Evolutionary conservation across 2,888 invertebrate genomes (phyloP).

Genomic region (Orthosia incerta): DNA sequence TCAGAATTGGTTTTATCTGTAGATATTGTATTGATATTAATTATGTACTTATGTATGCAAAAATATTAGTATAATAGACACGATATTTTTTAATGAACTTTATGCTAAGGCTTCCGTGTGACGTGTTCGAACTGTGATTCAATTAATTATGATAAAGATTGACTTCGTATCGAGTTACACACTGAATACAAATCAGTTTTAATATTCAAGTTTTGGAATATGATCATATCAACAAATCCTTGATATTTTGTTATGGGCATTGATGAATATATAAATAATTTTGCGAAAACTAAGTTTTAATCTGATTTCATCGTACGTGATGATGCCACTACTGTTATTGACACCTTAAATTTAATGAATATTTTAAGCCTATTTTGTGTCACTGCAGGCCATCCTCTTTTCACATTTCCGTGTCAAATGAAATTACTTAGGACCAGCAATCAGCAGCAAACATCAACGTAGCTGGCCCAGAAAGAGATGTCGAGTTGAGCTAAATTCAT

Average conservation of each 20-base stretch:
- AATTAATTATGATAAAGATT: constrained; percentile 15
- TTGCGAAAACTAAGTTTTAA: neutral
- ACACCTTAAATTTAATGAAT: neutral
- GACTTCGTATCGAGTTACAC: neutral
- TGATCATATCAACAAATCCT: constrained; percentile 19
- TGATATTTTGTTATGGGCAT: neutral
- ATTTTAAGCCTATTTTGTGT: neutral
- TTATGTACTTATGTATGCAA: constrained; percentile 5
- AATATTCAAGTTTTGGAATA: constrained; percentile 7
- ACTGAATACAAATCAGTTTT: constrained; percentile 10
- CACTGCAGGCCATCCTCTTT: neutral
- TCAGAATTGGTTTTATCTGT: constrained; percentile 8
- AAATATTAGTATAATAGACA: neutral
- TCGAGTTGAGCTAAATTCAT: no score
- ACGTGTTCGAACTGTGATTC: constrained; percentile 1
- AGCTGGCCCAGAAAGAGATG: neutral
- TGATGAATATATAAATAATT: constrained; percentile 12
- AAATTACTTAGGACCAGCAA: no score
- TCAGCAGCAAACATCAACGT: neutral
- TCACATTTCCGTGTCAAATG: neutral
- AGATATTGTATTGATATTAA: constrained; percentile 10
- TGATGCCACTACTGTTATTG: neutral
- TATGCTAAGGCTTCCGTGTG: constrained; percentile 14
- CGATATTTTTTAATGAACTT: constrained; percentile 10
- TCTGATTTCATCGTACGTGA: neutral